Percentiles rank a stretch among this genome's conserved stretches.
Evolutionary conservation across 2,113 vertebrate genomes (phyloP).

Genomic region (Antechinus flavipes): DNA sequence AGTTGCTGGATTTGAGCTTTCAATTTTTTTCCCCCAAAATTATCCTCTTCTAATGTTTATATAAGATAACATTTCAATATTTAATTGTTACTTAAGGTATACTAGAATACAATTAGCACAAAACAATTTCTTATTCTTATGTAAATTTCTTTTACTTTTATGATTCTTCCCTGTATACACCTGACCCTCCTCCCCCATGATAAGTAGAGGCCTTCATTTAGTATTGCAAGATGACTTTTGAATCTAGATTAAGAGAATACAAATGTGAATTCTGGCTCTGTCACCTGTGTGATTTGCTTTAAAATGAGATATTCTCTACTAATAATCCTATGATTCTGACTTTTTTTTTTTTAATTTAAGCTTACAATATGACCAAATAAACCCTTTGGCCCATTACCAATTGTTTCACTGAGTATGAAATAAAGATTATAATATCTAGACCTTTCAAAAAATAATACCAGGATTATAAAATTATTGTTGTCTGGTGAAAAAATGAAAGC

Average conservation of each 20-base stretch:
- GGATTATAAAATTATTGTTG: background rate
- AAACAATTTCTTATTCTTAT: background rate
- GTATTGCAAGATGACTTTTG: background rate
- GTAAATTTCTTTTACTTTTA: slow-evolving; percentile 27
- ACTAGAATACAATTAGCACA: background rate
- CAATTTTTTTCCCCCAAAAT: slow-evolving; percentile 45
- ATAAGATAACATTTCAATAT: slow-evolving; percentile 2
- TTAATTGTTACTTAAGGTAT: slow-evolving; percentile 31
- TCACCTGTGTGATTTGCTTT: background rate
- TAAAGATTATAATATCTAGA: slow-evolving; percentile 55
- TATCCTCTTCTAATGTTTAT: slow-evolving; percentile 34
- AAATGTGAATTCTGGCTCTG: background rate
- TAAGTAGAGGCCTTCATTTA: background rate
- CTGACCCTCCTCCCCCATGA: background rate
- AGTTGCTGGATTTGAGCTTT: slow-evolving; percentile 7
- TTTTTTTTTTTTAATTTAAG: background rate
- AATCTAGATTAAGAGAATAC: background rate
- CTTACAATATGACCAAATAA: slow-evolving; percentile 42
- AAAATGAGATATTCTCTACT: background rate
- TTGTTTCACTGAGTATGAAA: slow-evolving; percentile 53
- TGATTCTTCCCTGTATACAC: background rate
- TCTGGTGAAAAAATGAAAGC: slow-evolving; percentile 32
- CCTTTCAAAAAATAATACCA: slow-evolving; percentile 38
- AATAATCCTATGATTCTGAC: slow-evolving; percentile 21
- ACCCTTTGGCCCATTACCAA: slow-evolving; percentile 58